Percentiles rank a stretch among this genome's conserved stretches.
Conservation (phyloP, 1,140 invertebrate genomes). For the Drosophila sproati region DNA sequence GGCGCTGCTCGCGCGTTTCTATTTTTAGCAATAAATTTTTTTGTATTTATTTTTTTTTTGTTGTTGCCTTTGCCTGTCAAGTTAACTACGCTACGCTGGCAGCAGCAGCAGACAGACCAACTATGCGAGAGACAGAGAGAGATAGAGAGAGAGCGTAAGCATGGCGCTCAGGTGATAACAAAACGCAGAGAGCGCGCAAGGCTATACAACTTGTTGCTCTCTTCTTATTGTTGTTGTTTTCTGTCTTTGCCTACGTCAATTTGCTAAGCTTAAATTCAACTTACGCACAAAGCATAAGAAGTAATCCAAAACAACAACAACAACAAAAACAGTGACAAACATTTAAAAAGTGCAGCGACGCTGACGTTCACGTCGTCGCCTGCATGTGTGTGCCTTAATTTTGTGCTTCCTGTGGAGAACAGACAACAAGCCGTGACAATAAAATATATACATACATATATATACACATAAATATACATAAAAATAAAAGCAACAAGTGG, state of each 20-base stretch:
- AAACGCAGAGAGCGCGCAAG: slow-evolving; percentile 23
- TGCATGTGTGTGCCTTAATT: slow-evolving; percentile 72
- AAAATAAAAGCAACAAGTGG: slow-evolving; percentile 69
- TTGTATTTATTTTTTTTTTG: slow-evolving; percentile 33
- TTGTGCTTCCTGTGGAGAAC: slow-evolving; percentile 72
- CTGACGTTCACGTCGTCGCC: slow-evolving; percentile 44
- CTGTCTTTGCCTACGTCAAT: slow-evolving; percentile 15
- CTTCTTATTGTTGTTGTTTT: background rate
- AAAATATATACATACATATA: slow-evolving; percentile 15
- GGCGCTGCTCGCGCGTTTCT: slow-evolving; percentile 66
- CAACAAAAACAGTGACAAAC: slow-evolving; percentile 52
- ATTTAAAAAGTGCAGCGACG: slow-evolving; percentile 71
- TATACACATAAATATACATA: slow-evolving; percentile 6
- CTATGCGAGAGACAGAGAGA: slow-evolving; percentile 45
- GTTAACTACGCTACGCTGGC: slow-evolving; percentile 81
- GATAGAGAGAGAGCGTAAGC: slow-evolving; percentile 1
- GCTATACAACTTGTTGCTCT: slow-evolving; percentile 37
- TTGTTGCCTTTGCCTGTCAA: slow-evolving; percentile 50
- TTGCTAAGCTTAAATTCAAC: slow-evolving; percentile 50
- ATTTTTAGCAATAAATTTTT: slow-evolving; percentile 72
- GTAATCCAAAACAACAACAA: slow-evolving; percentile 36
- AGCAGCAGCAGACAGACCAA: slow-evolving; percentile 63
- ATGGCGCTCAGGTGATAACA: slow-evolving; percentile 47
- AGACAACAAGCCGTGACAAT: slow-evolving; percentile 23
- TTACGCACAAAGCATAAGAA: slow-evolving; percentile 49